Evolutionary conservation across 2,113 vertebrate species (phyloP).

Genomic region (Bufo bufo): DNA sequence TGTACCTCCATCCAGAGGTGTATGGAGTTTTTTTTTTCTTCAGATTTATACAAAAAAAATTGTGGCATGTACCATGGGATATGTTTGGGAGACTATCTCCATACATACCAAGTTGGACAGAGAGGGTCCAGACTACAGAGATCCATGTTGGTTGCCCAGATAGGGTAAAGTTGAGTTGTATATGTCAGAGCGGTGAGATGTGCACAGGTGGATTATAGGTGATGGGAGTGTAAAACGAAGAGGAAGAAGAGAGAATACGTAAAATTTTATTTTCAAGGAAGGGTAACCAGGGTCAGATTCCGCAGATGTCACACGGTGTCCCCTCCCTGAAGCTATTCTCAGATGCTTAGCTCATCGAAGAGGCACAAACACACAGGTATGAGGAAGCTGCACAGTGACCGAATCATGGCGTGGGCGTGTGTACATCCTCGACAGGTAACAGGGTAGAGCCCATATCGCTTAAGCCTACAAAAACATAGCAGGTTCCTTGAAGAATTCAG

Average conservation of each 20-base stretch:
- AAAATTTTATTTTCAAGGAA: background rate
- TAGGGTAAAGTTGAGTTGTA: constrained; percentile 1
- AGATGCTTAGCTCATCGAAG: constrained; percentile 23
- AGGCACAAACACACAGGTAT: constrained; percentile 51
- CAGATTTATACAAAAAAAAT: background rate
- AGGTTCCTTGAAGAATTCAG: background rate
- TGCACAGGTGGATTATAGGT: background rate
- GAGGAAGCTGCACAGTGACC: constrained; percentile 34
- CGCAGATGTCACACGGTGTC: constrained; percentile 34
- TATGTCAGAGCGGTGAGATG: background rate
- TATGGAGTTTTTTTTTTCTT: background rate
- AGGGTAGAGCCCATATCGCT: background rate
- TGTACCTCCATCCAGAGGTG: background rate
- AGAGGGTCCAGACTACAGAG: too few species aligned
- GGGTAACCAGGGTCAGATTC: constrained; percentile 51
- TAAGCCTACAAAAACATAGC: background rate
- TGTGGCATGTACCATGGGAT: background rate
- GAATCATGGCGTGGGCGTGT: constrained; percentile 16
- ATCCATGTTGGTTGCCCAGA: background rate
- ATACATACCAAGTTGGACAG: background rate
- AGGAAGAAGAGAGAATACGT: background rate
- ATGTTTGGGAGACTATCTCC: background rate
- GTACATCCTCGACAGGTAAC: constrained; percentile 14
- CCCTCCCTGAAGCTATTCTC: constrained; percentile 47
- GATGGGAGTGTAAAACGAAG: background rate